These are phyloP conservation scores for Malachius bipustulatus DNA, from an alignment of 2,888 invertebrate genomes.

Conservation along the genomic window DNA sequence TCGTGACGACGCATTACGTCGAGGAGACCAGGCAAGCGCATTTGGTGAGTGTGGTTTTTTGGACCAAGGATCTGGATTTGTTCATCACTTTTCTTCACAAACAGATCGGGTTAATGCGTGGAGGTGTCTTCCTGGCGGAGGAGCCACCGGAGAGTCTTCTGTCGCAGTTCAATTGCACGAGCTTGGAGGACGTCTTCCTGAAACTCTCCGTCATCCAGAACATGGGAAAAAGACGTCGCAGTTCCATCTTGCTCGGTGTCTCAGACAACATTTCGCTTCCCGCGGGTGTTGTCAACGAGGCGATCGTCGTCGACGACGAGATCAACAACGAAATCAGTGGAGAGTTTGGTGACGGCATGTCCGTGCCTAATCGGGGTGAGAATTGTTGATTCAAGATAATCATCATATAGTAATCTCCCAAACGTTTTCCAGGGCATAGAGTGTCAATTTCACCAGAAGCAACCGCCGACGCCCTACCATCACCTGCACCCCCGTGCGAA, in stretches of 20 bases:
- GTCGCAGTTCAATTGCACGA: constrained; percentile 57
- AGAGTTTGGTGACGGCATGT: constrained; percentile 77
- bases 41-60: constrained; percentile 68
- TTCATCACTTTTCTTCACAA: too few relatives aligned
- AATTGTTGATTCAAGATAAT: too few relatives aligned
- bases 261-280: constrained; percentile 55
- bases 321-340: constrained; percentile 68
- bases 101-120: constrained; percentile 76
- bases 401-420: too few relatives aligned
- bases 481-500: constrained; percentile 58
- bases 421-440: constrained; percentile 33
- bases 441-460: constrained; percentile 50
- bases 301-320: constrained; percentile 53
- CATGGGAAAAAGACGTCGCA: constrained; percentile 65
- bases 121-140: constrained; percentile 74
- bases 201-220: constrained; percentile 72
- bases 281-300: constrained; percentile 50
- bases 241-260: constrained; percentile 67
- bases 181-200: constrained; percentile 69
- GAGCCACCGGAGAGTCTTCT: constrained; percentile 64
- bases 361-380: constrained; percentile 56
- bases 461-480: constrained; percentile 22
- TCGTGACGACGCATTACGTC: constrained; percentile 88
- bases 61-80: too few relatives aligned
- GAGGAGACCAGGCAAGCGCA: constrained; percentile 90